Evolutionary conservation across 1,140 invertebrate genomes (phyloP), one percentile per base, ranked within the genome.

Genomic region (Drosophila seguyi): DNA sequence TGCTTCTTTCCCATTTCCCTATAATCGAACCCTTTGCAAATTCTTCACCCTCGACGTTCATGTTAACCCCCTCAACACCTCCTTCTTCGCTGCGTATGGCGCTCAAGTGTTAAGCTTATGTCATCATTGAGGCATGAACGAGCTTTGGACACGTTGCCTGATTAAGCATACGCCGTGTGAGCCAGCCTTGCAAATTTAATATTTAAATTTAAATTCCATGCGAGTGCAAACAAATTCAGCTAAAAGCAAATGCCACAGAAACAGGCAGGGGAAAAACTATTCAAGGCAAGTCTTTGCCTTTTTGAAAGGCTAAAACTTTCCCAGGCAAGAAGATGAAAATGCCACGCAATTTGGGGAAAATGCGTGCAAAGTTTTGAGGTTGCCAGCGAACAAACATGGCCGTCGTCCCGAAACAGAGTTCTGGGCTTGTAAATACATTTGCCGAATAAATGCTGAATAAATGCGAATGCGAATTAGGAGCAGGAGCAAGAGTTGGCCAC

Each of bases 311-410:
- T 58, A 75, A 29, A 84, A 88, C 48, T 86, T 86, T 39, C 10
- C 8, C 25, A 25, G 22, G 45, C 48, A 79, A 86, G 78, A 78
- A 79, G 68, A 62, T 63, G 52, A 41, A 67, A 76, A 76, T 76
- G 74, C 74, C 65, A 88, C 84, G 84, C 84, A 88, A 83, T 87
- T 87, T 88, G 84, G 47, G 67, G 57, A 71, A 87, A 88, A 87
- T 87, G 83, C 84, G 84, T 87, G 79, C 44, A 81, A 90, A 90
- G 69, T 81, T 90, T 90, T 90, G 85, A 90, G 85, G 85, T 90
- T 90, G 55, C 63, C 44, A 71, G 57, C 76, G 79, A 79, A 79
- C 75, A 79, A 90, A 90, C 85, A 90, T 90, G 85, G 84, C 80
- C 34, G 48, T 56, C 65, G 48, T 59, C 63, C 34, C 29, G 45